Base-by-base conservation (phyloP, 2,888 invertebrate species). In the Leptopterna dolabrata region DNA sequence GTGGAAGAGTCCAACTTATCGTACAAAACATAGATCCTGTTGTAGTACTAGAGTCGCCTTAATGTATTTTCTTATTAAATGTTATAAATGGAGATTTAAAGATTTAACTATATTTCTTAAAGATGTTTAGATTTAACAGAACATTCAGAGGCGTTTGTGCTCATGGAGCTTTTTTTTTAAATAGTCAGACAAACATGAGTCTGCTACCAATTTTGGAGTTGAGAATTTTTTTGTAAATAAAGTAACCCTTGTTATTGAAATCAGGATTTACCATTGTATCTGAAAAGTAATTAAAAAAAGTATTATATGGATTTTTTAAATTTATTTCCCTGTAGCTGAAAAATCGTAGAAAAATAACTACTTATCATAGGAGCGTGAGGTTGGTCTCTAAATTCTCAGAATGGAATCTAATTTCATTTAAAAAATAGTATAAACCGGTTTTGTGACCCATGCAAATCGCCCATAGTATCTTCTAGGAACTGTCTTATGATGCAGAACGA, bases 51-150 rank as follows among this genome's bases (percentile, higher is more conserved):
- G 73, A 73, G 73, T 41, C 36, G 73, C 73, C 73, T 73, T 73
- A 73, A 73, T 30, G 73, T 73, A 73, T 73, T 73, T 73, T 73
- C 73, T 73, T 73, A 73, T 29, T 73, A 36, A 73, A 73, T 73
- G 73, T 73, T 73, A 41, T n/a, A 73, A 29, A 73, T 73, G 29
- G 13, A 73, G 24, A 71, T 30, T 71, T 27, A 19, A 55, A 55
- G 63, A 63, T 63, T 63, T 19, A 63, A 63, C 27, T 63, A 63
- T 63, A 24, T 63, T 63, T 63, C 63, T 63, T 19, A 63, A 63
- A 13, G 24, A 63, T 11, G 63, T 16, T 4, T 47, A 47, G 47
- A 63, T n/a, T 63, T 63, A n/a, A 9, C 14, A 16, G 47, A 47
- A 47, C 47, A 47, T 14, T 47, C 47, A 2, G 63, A 63, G 63